A percentile compares a stretch with the other conserved stretches of the same genome.
phyloP scores from a whole-genome alignment of 2,888 invertebrate genomes.

The Noctua janthe region DNA sequence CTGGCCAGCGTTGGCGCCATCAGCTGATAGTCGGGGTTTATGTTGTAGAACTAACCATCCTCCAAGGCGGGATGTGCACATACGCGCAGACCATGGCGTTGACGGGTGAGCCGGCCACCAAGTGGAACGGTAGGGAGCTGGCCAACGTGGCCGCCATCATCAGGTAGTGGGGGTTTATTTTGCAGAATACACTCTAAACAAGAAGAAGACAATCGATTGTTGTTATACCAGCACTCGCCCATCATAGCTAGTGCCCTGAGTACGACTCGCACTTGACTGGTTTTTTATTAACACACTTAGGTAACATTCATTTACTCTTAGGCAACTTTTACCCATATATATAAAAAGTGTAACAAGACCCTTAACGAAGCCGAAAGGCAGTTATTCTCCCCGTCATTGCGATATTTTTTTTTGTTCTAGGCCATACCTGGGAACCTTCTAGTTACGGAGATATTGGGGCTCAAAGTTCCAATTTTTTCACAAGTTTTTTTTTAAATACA shows the following conservation, averaged over 20 bases:
- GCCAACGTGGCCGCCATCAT: constrained; percentile 81
- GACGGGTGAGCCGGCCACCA: constrained; percentile 77
- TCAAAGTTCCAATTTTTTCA: too few relatives aligned
- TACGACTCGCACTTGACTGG: too few relatives aligned
- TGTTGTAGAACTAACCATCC: constrained; percentile 75
- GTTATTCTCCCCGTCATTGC: too few relatives aligned
- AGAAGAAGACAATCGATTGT: not conserved
- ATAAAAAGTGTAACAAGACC: too few relatives aligned
- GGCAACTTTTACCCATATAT: too few relatives aligned
- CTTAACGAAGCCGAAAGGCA: too few relatives aligned
- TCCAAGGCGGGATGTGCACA: constrained; percentile 79
- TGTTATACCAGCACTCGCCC: not conserved
- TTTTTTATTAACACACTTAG: too few relatives aligned
- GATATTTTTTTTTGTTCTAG: too few relatives aligned
- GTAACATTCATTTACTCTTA: too few relatives aligned
- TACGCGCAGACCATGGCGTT: constrained; percentile 82
- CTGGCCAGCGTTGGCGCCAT: constrained; percentile 77
- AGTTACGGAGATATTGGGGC: too few relatives aligned
- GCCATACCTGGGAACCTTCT: too few relatives aligned
- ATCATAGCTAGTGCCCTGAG: not conserved
- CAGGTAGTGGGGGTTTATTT: constrained; percentile 79
- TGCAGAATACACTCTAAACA: constrained; percentile 73
- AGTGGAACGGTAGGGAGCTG: constrained; percentile 79
- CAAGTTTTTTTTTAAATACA: too few relatives aligned
- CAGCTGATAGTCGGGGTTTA: constrained; percentile 82